Base-by-base conservation (phyloP, 2,888 invertebrate genomes). In the Argynnis bischoffii region DNA sequence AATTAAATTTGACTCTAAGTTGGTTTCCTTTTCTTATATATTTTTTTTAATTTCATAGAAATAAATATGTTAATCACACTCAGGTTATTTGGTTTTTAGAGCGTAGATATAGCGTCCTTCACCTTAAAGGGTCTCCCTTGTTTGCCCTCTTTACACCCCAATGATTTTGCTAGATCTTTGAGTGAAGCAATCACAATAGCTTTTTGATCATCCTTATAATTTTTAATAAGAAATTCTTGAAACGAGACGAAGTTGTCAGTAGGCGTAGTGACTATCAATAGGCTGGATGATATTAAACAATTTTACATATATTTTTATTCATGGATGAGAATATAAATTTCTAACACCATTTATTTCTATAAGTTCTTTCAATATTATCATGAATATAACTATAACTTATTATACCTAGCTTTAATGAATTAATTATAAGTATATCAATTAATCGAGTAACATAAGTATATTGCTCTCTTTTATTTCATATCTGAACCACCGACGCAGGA, bases 121-220 rank as follows among this genome's bases (percentile, higher is more conserved):
- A 48, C 57, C 21, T 53, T 48, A 60, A 60, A 60, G 47, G 59
- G 59, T 53, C 54, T 16, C 66, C 54, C 59, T 47, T 54, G 66
- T 59, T 48, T 46, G 65, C 53, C 66, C 66, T 60, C 54, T 60
- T 66, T 18, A 60, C 60, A 48, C 51, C 31, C 54, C 60, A 48
- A 51, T 48, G 59, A 54, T 48, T 60, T 55, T 55, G 35, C 14
- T 16, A n/a, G n/a, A 51, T 61, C 51, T 61, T 53, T 50, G 18
- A 41, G 41, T 18, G 15, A 35, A 51, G 35, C 15, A 53, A 35
- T 16, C 13, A 60, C 15, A 31, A 47, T 31, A 50, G 46, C 18
- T 16, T 21, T 51, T 61, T 53, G 21, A 41, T 35, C 6, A 6
- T 3, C 18, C 14, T 21, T 57, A 46, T 47, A 21, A 21, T 3